phyloP scores from a whole-genome alignment of 1,140 invertebrate genomes.

The Zaprionus tsacasi region DNA sequence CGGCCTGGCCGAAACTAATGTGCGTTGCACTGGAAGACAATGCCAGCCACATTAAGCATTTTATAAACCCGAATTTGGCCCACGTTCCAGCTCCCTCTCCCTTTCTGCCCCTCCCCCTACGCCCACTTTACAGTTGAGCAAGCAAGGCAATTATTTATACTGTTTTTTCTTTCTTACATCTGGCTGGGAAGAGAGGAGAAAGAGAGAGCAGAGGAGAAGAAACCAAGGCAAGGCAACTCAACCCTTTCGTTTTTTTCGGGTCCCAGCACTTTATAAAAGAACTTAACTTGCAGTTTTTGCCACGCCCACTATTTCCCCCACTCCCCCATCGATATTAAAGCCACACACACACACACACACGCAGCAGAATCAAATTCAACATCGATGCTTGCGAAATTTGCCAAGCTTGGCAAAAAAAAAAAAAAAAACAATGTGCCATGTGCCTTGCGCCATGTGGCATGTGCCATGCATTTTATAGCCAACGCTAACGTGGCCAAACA shows the following conservation, averaged over 20 bases:
- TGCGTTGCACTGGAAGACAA: conserved; percentile 80
- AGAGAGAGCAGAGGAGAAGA: too few relatives aligned
- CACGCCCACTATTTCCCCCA: too few relatives aligned
- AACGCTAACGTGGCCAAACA: conserved; percentile 26
- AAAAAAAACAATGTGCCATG: conserved; percentile 4
- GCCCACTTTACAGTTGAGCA: conserved; percentile 66
- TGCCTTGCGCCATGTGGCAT: conserved; percentile 35
- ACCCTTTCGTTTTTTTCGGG: background rate
- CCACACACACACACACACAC: conserved; percentile 5
- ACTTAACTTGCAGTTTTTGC: conserved; percentile 38
- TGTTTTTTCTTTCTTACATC: conserved; percentile 42
- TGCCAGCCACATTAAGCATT: conserved; percentile 61
- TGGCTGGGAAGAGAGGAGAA: too few relatives aligned
- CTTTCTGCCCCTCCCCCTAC: background rate
- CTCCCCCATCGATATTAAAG: conserved; percentile 58
- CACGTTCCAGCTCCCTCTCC: too few relatives aligned
- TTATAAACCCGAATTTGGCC: conserved; percentile 28
- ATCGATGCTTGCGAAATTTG: conserved; percentile 14
- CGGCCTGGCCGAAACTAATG: conserved; percentile 61
- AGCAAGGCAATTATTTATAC: conserved; percentile 81
- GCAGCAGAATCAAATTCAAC: conserved; percentile 44
- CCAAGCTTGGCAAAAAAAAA: conserved; percentile 35
- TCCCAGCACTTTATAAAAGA: conserved; percentile 30
- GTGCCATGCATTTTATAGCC: conserved; percentile 69
- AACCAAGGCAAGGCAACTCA: background rate